Percentiles rank a stretch among this genome's conserved stretches.
These are phyloP conservation scores for Cremastobaeus sp. DNA, from an alignment of 2,888 invertebrate species.

Conservation along the genomic window DNA sequence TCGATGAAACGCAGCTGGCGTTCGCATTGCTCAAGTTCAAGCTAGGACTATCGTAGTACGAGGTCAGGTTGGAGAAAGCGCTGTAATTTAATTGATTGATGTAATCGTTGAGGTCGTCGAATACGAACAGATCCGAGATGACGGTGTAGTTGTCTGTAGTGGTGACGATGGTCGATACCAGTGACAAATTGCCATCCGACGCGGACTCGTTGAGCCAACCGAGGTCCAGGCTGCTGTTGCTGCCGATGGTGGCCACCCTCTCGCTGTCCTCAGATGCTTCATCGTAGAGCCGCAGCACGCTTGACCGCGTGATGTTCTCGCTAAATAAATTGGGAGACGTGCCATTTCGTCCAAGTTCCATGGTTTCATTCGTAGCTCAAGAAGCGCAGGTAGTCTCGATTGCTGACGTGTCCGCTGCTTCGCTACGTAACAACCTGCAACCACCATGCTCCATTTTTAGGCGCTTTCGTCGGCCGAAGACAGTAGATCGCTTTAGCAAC, in stretches of 20 bases:
- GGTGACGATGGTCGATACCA: slow-evolving; percentile 58
- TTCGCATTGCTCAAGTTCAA: slow-evolving; percentile 67
- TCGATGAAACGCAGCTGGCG: slow-evolving; percentile 68
- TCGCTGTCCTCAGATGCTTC: slow-evolving; percentile 37
- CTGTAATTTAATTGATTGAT: slow-evolving; percentile 82
- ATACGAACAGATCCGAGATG: slow-evolving; percentile 78
- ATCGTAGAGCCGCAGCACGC: slow-evolving; percentile 43
- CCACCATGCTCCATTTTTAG: slow-evolving; percentile 30
- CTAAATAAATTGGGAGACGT: slow-evolving; percentile 52
- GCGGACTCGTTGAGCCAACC: slow-evolving; percentile 69
- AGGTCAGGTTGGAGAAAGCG: slow-evolving; percentile 77
- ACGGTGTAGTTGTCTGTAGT: slow-evolving; percentile 71
- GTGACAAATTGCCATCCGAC: slow-evolving; percentile 38
- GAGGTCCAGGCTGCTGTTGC: slow-evolving; percentile 58
- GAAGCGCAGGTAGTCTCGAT: slow-evolving; percentile 41
- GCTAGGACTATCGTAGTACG: slow-evolving; percentile 69
- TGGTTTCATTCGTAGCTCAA: slow-evolving; percentile 48
- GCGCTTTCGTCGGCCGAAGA: not conserved
- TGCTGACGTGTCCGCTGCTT: slow-evolving; percentile 29
- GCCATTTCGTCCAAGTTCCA: slow-evolving; percentile 60
- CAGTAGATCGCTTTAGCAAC: not conserved
- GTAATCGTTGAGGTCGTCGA: slow-evolving; percentile 89
- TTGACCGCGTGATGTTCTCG: slow-evolving; percentile 57
- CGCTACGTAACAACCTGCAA: slow-evolving; percentile 23
- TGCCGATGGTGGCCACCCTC: slow-evolving; percentile 36